Conservation (phyloP, 2,888 invertebrate species). For the Cephus pygmeus region DNA sequence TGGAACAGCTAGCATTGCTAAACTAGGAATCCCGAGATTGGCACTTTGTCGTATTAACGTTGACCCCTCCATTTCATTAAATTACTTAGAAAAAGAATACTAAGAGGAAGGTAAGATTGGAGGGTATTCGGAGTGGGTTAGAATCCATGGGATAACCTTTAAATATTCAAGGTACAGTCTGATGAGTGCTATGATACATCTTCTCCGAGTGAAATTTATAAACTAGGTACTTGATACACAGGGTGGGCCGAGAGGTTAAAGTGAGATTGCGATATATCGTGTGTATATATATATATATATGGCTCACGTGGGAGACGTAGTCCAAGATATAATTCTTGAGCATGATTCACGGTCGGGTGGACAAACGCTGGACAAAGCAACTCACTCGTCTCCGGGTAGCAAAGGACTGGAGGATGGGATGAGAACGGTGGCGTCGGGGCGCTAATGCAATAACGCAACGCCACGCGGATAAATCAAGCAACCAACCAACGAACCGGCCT, state of each 20-base stretch:
- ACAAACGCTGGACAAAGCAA: constrained; percentile 27
- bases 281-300: too few relatives aligned
- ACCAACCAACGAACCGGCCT: constrained; percentile 39
- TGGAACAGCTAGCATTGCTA: neutral
- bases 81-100: neutral
- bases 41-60: neutral
- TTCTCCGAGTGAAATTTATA: neutral
- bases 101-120: neutral
- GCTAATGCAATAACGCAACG: constrained; percentile 62
- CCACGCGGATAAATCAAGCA: constrained; percentile 61
- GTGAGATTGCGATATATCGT: neutral
- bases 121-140: neutral
- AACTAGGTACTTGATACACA: neutral
- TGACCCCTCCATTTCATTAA: neutral
- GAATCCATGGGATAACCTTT: neutral
- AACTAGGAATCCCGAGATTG: neutral
- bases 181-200: neutral
- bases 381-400: constrained; percentile 5
- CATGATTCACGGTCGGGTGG: constrained; percentile 49
- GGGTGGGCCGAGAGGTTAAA: neutral
- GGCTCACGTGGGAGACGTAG: constrained; percentile 14
- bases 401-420: constrained; percentile 16
- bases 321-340: constrained; percentile 46
- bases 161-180: neutral
- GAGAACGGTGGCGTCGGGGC: constrained; percentile 37